phyloP scores from a whole-genome alignment of 2,888 invertebrate genomes.

The Euplagia quadripunctaria region DNA sequence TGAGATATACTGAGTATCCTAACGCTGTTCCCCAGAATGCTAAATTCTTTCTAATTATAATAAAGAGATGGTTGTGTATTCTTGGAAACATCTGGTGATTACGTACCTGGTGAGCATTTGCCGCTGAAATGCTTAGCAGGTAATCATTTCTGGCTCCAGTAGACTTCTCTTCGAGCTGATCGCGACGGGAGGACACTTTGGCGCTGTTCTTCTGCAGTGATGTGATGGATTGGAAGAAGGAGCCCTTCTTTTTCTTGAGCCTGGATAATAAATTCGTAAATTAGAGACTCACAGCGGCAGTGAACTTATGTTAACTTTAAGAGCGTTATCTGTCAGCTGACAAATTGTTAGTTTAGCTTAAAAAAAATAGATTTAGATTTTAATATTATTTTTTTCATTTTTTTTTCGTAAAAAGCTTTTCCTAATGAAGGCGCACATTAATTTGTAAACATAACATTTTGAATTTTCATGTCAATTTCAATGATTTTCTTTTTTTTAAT shows the following conservation, averaged over 20 bases:
- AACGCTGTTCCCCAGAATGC: not conserved
- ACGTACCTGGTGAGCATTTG: constrained; percentile 95
- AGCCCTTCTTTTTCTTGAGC: constrained; percentile 98
- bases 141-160: constrained; percentile 98
- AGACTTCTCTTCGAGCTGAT: constrained; percentile 97
- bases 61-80: not conserved
- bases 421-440: too few relatives aligned
- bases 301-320: too few relatives aligned
- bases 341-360: too few relatives aligned
- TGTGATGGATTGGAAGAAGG: constrained; percentile 98
- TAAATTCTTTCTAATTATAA: not conserved
- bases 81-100: not conserved
- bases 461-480: too few relatives aligned
- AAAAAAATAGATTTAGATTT: too few relatives aligned
- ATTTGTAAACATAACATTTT: too few relatives aligned
- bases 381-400: too few relatives aligned
- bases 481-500: too few relatives aligned
- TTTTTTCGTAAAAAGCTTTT: too few relatives aligned
- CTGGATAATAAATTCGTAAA: constrained; percentile 77
- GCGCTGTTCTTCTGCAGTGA: constrained; percentile 98
- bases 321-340: too few relatives aligned
- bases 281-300: not conserved
- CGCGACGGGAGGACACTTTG: constrained; percentile 97
- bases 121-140: constrained; percentile 95
- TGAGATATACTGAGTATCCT: not conserved